phyloP scores from a whole-genome alignment of 1,140 invertebrate species.

The Olivierus martensii region DNA sequence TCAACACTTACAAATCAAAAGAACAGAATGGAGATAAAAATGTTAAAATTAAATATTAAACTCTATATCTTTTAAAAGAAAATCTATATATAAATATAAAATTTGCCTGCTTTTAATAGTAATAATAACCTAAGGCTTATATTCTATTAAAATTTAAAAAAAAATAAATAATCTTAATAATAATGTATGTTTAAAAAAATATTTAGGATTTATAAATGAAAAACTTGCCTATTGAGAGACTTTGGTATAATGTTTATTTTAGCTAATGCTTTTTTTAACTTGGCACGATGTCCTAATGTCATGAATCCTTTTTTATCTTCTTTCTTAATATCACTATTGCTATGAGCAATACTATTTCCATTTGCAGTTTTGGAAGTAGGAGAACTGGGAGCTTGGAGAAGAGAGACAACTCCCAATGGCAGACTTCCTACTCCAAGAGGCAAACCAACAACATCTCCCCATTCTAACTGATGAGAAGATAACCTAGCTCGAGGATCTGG shows the following conservation, averaged over 20 bases:
- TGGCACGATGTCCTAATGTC: slow-evolving; percentile 50
- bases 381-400: slow-evolving; percentile 12
- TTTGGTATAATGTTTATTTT: slow-evolving; percentile 85
- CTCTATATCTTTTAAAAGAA: too few species aligned
- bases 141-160: too few species aligned
- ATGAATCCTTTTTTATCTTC: slow-evolving; percentile 57
- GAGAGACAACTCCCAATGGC: slow-evolving; percentile 7
- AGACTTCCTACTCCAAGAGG: slow-evolving; percentile 6
- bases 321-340: slow-evolving; percentile 38
- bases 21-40: too few species aligned
- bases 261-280: slow-evolving; percentile 72
- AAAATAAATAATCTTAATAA: too few species aligned
- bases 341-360: slow-evolving; percentile 25
- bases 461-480: slow-evolving; percentile 26
- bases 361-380: slow-evolving; percentile 29
- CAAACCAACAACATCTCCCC: slow-evolving; percentile 12
- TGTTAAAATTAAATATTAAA: too few species aligned
- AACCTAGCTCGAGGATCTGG: slow-evolving; percentile 26
- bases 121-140: too few species aligned
- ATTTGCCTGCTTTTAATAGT: too few species aligned
- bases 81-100: too few species aligned
- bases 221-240: slow-evolving; percentile 50
- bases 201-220: neutral
- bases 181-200: too few species aligned
- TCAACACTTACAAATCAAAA: too few species aligned